These are phyloP conservation scores for Ericerus pela DNA, from an alignment of 1,140 invertebrate species.

Conservation along the genomic window DNA sequence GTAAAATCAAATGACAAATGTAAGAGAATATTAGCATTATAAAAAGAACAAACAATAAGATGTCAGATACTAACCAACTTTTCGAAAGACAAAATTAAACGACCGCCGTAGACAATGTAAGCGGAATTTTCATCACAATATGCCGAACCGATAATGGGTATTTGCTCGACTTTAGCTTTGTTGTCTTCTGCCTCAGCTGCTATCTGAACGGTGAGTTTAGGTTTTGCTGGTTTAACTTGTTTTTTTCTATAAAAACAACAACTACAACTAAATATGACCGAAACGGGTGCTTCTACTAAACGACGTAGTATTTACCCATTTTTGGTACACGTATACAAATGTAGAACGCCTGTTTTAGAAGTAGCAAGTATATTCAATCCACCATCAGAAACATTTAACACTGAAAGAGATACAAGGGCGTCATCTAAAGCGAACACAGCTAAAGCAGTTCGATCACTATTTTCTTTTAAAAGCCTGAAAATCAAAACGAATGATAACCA, in stretches of 20 bases:
- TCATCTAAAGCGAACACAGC: not conserved
- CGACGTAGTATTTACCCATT: not conserved
- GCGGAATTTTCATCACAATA: constrained; percentile 35
- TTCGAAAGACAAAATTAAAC: constrained; percentile 43
- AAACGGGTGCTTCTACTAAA: constrained; percentile 13
- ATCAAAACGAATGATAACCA: constrained; percentile 5
- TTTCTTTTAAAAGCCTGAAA: not conserved
- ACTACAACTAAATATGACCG: constrained; percentile 13
- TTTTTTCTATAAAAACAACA: constrained; percentile 31
- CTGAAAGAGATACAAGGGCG: not conserved
- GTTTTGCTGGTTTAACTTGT: constrained; percentile 52
- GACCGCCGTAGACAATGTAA: constrained; percentile 41
- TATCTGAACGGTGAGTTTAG: constrained; percentile 50
- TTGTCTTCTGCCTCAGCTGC: constrained; percentile 33
- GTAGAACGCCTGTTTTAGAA: constrained; percentile 1
- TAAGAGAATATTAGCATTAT: not conserved
- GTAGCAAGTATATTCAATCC: not conserved
- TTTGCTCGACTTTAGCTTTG: constrained; percentile 36
- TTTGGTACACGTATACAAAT: not conserved
- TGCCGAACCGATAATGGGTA: constrained; percentile 37
- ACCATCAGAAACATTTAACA: not conserved
- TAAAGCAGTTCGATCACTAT: not conserved
- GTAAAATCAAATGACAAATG: constrained; percentile 15
- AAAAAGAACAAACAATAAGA: not conserved
- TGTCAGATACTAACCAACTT: constrained; percentile 31